A percentile compares a stretch with the other conserved stretches of the same genome.
Conservation (phyloP, 2,888 invertebrate genomes). For the Latrodectus hesperus region DNA sequence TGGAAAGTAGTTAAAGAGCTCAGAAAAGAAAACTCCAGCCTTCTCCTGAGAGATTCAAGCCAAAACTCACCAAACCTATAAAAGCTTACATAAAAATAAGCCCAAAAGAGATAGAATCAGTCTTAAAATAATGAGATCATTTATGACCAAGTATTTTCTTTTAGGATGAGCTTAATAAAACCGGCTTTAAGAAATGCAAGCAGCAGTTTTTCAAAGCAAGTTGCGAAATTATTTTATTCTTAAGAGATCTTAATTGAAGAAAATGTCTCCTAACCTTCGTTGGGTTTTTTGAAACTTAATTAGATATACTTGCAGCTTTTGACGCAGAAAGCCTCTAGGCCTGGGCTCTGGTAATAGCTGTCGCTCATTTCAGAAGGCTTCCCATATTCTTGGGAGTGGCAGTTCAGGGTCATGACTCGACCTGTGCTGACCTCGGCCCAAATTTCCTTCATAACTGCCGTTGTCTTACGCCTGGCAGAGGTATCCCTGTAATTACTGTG, state of each 20-base stretch:
- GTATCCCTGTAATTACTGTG: slow-evolving; percentile 59
- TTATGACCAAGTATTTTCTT: slow-evolving; percentile 35
- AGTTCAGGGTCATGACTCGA: slow-evolving; percentile 64
- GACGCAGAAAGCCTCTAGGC: slow-evolving; percentile 56
- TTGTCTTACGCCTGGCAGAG: slow-evolving; percentile 57
- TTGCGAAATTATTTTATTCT: slow-evolving; percentile 44
- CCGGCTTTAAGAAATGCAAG: slow-evolving; percentile 44
- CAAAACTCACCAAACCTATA: slow-evolving; percentile 36
- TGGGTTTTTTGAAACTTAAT: slow-evolving; percentile 62
- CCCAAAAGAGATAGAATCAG: slow-evolving; percentile 32
- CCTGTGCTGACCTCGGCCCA: slow-evolving; percentile 61
- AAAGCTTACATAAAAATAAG: slow-evolving; percentile 45
- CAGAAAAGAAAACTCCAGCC: slow-evolving; percentile 7
- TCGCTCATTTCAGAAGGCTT: slow-evolving; percentile 62
- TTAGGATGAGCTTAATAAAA: slow-evolving; percentile 34
- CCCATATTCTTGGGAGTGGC: slow-evolving; percentile 60
- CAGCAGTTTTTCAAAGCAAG: slow-evolving; percentile 43
- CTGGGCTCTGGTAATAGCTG: slow-evolving; percentile 38
- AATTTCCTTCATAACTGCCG: slow-evolving; percentile 66
- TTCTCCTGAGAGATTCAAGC: background rate
- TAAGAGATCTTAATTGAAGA: slow-evolving; percentile 68
- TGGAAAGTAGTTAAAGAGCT: slow-evolving; percentile 1
- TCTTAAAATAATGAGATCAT: slow-evolving; percentile 60
- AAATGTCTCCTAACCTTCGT: slow-evolving; percentile 62
- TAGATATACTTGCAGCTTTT: slow-evolving; percentile 51